Base-by-base conservation (phyloP, 2,888 invertebrate genomes). In the Caenorhabditis virilis region DNA sequence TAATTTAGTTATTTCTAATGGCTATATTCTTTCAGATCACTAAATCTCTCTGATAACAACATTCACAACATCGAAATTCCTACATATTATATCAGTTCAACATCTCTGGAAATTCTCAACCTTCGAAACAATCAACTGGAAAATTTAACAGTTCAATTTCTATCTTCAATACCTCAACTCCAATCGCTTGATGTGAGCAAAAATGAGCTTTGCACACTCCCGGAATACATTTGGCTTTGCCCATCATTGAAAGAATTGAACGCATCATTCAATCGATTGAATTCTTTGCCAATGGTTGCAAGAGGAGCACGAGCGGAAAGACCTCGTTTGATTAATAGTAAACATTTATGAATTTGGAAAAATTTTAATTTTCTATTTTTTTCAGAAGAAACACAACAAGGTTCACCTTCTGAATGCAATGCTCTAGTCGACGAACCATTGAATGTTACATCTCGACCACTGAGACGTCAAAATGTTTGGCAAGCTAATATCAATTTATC, bases 121-220 rank as follows among this genome's bases (percentile, higher is more conserved):
- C 83, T 97, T n/a, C 91, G 92, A 87, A 84, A 95, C 84, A 94
- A 94, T 85, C 88, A 92, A 2, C 85, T 98, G 33, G 91, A 91
- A 69, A 87, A 88, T 51, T 85, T 97, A 16, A 51, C 58, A 1
- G 48, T 65, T 39, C 90, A 73, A 43, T 60, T 73, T 20, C 46
- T 73, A n/a, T 52, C 70, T 0, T 51, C 67, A 1, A 60, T 78
- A 26, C 77, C 78, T 6, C 61, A 63, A 25, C 68, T 81, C 5
- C 54, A 67, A 46, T 72, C 67, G 1, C 87, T 98, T 69, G 94
- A 95, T 84, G 89, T 93, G n/a, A 92, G 94, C 0, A 92, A 93
- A 85, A 97, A 97, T 85, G 92, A 93, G 84, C 85, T 95, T 53
- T 90, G 91, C 68, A 85, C 88, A 46, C 85, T 95, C 53, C 94